Evolutionary conservation across 1,140 invertebrate genomes (phyloP), one percentile per base, ranked within the genome.

Genomic region (Drosophila murphyi): DNA sequence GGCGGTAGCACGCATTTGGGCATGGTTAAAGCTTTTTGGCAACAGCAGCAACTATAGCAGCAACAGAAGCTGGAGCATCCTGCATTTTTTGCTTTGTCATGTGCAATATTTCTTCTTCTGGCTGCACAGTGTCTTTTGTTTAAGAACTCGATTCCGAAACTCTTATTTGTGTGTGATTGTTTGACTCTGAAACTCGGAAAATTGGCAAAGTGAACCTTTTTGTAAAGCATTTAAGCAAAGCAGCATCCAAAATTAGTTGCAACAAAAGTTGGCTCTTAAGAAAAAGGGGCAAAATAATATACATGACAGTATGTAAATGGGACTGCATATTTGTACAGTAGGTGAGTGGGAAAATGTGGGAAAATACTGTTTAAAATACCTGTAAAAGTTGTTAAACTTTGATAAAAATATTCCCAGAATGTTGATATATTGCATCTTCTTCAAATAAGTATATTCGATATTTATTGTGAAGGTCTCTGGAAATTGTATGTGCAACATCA

Each of bases 51-150:
- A 20, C 0, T 20, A 20, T 20, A 41, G 39, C 39, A 10, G 10
- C 39, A n/a, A 10, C 3, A 41, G 39, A 8, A 10, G 10, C 39
- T 3, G 39, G 3, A 82, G 52, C 82, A 70, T 56, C 57, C 67
- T 70, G 67, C 63, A 86, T 81, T 63, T 63, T 87, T 81, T 86
- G 82, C 78, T 87, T 76, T 87, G 82, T 86, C 82, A 86, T 87
- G 74, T 87, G 75, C 82, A 67, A 87, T 82, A 82, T 82, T 86
- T 86, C 71, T 72, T 87, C 59, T 60, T 64, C 67, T 70, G 51
- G 50, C 51, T 68, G 67, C 70, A 80, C 57, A 79, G 73, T 78
- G 45, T 82, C 79, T 81, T 80, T 82, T 83, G 80, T 83, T 59
- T 67, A 83, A 79, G 39, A 75, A 54, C 72, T 56, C 51, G 28